Evolutionary conservation across 2,113 vertebrate genomes (phyloP).

Genomic region (Sterna hirundo): DNA sequence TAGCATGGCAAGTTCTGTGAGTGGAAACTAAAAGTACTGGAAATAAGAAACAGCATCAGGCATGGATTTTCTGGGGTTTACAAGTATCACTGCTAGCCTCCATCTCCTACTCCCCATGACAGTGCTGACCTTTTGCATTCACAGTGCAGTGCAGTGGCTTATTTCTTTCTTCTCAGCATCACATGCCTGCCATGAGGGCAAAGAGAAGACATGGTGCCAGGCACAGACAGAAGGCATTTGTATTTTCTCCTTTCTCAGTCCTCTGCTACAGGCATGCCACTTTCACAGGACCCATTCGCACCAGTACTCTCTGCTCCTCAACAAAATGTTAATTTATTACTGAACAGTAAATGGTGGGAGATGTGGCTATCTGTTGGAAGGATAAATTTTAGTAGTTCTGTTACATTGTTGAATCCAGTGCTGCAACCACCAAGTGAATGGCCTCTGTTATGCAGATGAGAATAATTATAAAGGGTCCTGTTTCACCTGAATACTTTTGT

Average conservation of each 20-base stretch:
- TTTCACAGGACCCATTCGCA: neutral
- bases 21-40: neutral
- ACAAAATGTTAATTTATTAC: neutral
- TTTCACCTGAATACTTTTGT: neutral
- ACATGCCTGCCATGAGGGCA: slow-evolving; percentile 1
- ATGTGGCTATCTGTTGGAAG: neutral
- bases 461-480: neutral
- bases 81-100: neutral
- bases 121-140: neutral
- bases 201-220: slow-evolving; percentile 15
- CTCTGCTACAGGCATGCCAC: neutral
- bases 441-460: neutral
- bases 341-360: neutral
- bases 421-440: neutral
- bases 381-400: neutral
- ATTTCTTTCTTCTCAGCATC: neutral
- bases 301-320: neutral
- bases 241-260: neutral
- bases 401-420: neutral
- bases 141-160: neutral
- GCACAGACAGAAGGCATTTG: slow-evolving; percentile 16
- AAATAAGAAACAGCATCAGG: neutral
- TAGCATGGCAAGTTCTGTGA: neutral
- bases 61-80: neutral
- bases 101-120: neutral